These are phyloP conservation scores for Drosophila murphyi DNA, from an alignment of 1,140 invertebrate species.

Conservation along the genomic window DNA sequence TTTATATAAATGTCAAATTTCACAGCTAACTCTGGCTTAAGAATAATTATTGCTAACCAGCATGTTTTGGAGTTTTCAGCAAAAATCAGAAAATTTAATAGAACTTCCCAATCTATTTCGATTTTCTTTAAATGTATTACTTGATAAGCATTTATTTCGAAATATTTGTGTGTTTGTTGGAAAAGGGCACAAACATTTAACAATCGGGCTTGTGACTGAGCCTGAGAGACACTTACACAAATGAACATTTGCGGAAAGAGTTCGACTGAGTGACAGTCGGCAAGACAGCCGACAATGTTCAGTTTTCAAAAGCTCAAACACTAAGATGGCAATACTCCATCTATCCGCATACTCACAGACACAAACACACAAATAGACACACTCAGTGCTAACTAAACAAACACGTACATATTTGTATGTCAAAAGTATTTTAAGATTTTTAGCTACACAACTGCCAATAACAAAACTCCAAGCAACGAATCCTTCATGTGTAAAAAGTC, in stretches of 20 bases:
- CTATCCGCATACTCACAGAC: slow-evolving; percentile 29
- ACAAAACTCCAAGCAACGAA: slow-evolving; percentile 36
- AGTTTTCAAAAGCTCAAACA: slow-evolving; percentile 76
- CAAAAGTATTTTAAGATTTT: slow-evolving; percentile 79
- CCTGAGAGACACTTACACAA: slow-evolving; percentile 66
- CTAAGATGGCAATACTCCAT: slow-evolving; percentile 71
- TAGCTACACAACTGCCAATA: slow-evolving; percentile 79
- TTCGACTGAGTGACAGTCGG: slow-evolving; percentile 73
- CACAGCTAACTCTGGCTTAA: not conserved
- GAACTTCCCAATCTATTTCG: slow-evolving; percentile 12
- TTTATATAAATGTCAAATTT: no score
- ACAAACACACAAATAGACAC: slow-evolving; percentile 30
- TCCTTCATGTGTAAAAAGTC: slow-evolving; percentile 3
- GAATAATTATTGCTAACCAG: slow-evolving; percentile 14
- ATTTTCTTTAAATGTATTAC: slow-evolving; percentile 1
- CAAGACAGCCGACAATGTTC: slow-evolving; percentile 80
- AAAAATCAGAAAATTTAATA: slow-evolving; percentile 43
- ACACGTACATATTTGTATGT: slow-evolving; percentile 72
- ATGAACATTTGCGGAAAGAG: slow-evolving; percentile 74
- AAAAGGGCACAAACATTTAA: slow-evolving; percentile 44
- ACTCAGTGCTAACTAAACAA: slow-evolving; percentile 60
- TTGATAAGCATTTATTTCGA: slow-evolving; percentile 36
- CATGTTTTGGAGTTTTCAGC: slow-evolving; percentile 16
- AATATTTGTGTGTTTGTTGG: slow-evolving; percentile 7
- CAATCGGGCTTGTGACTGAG: slow-evolving; percentile 51